These are phyloP conservation scores for Poecilia velifera DNA, from an alignment of 2,797 vertebrate genomes.

Conservation along the genomic window DNA sequence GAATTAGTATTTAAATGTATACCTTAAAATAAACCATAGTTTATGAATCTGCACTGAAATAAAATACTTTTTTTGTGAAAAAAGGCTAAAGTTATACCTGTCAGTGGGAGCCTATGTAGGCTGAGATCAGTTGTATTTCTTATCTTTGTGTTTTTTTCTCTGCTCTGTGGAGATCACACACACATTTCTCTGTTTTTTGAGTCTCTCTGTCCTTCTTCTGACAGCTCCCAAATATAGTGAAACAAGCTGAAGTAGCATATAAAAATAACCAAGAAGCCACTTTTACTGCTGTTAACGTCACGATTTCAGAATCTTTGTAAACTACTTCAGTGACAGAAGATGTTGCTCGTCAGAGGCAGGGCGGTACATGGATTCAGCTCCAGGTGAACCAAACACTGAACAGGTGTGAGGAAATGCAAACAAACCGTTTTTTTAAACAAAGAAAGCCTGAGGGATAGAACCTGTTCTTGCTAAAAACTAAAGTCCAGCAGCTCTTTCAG, in stretches of 20 bases:
- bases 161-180: conserved; percentile 28
- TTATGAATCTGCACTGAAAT: not conserved
- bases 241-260: conserved; percentile 18
- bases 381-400: conserved; percentile 56
- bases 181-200: conserved; percentile 1
- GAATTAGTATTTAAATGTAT: not conserved
- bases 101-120: conserved; percentile 12
- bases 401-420: conserved; percentile 57
- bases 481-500: not conserved
- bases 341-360: conserved; percentile 1
- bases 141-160: conserved; percentile 16
- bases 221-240: conserved; percentile 52
- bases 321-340: not conserved
- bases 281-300: not conserved
- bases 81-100: conserved; percentile 1
- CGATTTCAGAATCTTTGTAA: not conserved
- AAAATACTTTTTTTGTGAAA: not conserved
- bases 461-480: not conserved
- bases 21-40: not conserved
- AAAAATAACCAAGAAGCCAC: conserved; percentile 35
- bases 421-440: conserved; percentile 27
- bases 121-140: conserved; percentile 23
- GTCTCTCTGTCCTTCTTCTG: conserved; percentile 23
- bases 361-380: conserved; percentile 28
- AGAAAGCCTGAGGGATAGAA: conserved; percentile 18